A percentile compares a stretch with the other conserved stretches of the same genome.
These are phyloP conservation scores for Prunella fulvescens DNA, from an alignment of 2,113 vertebrate species.

Conservation along the genomic window DNA sequence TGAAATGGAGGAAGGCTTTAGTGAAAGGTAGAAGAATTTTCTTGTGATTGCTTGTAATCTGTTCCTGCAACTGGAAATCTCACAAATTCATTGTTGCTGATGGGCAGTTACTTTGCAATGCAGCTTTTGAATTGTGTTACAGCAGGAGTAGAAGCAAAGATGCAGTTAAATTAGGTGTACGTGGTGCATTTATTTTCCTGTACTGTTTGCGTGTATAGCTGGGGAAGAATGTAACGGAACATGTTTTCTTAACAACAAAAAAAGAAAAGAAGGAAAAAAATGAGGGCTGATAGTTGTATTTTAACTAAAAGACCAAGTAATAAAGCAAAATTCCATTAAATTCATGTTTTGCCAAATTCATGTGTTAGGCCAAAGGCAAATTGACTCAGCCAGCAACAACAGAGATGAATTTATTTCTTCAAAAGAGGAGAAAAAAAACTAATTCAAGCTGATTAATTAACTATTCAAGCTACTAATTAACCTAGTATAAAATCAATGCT, in stretches of 20 bases:
- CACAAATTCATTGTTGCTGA: background rate
- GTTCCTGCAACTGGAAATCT: background rate
- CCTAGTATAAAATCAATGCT: background rate
- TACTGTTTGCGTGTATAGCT: background rate
- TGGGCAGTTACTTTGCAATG: background rate
- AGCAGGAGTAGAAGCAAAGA: background rate
- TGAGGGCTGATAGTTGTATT: background rate
- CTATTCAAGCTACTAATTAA: background rate
- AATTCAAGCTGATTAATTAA: background rate
- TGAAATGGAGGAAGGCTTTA: constrained; percentile 94
- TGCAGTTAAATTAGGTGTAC: background rate
- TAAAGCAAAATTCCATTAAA: background rate
- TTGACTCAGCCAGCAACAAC: background rate
- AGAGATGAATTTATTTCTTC: background rate
- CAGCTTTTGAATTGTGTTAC: background rate
- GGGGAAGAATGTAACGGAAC: background rate
- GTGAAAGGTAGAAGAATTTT: constrained; percentile 80
- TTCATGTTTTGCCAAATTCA: background rate
- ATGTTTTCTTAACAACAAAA: background rate
- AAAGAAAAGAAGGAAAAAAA: background rate
- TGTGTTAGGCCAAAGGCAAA: background rate
- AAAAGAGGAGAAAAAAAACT: background rate
- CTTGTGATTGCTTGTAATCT: background rate
- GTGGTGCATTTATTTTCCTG: background rate
- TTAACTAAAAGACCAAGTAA: background rate